phyloP scores from a whole-genome alignment of 2,113 vertebrate genomes.

The Dipodomys stephensi region DNA sequence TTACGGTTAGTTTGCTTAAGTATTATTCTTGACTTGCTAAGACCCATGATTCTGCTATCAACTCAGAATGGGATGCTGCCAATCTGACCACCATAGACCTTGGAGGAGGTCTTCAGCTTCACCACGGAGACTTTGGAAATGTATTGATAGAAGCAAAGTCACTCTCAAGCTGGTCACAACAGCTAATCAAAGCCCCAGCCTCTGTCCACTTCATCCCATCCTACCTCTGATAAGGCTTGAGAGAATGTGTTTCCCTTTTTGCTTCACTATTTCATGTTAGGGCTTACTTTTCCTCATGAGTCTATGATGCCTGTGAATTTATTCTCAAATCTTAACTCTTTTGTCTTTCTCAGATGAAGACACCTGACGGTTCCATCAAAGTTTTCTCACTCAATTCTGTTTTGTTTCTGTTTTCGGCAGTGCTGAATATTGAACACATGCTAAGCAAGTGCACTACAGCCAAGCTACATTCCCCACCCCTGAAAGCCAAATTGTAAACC shows the following conservation, averaged over 20 bases:
- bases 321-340: not conserved
- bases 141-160: not conserved
- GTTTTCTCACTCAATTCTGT: not conserved
- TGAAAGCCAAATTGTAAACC: not conserved
- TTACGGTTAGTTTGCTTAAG: not conserved
- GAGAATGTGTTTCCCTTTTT: not conserved
- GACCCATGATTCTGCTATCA: not conserved
- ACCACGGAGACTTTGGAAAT: not conserved
- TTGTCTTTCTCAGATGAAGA: not conserved
- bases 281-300: not conserved
- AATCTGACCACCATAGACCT: not conserved
- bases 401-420: too few relatives aligned
- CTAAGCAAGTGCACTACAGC: not conserved
- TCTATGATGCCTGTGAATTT: not conserved
- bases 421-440: too few relatives aligned
- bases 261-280: not conserved
- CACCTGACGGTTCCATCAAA: not conserved
- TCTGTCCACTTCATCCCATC: not conserved
- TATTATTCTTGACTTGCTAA: not conserved
- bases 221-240: not conserved
- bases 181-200: not conserved
- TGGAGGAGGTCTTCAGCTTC: not conserved
- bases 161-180: not conserved
- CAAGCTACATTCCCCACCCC: not conserved
- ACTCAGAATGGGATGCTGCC: not conserved